phyloP scores from a whole-genome alignment of 2,888 invertebrate genomes.

The Pherbina coryleti region DNA sequence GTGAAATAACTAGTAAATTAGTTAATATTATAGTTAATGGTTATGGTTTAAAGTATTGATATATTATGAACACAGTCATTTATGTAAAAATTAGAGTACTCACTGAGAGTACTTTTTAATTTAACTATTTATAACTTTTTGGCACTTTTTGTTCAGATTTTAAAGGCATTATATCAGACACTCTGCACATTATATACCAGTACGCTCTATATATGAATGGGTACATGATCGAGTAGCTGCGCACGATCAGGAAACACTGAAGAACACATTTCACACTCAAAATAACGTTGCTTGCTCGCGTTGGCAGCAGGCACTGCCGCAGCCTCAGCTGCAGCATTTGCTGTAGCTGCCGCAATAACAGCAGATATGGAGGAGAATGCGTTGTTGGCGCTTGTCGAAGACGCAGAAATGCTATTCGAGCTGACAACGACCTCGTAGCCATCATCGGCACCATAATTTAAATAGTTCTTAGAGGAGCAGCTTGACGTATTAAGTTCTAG shows the following conservation, averaged over 20 bases:
- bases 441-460: constrained; percentile 55
- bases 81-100: too few relatives aligned
- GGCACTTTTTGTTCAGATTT: constrained; percentile 22
- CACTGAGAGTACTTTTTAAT: too few relatives aligned
- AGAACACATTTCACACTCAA: constrained; percentile 87
- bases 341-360: constrained; percentile 56
- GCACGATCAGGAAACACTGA: constrained; percentile 81
- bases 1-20: too few relatives aligned
- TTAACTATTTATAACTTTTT: constrained; percentile 9
- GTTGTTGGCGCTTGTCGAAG: constrained; percentile 52
- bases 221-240: constrained; percentile 82
- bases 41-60: too few relatives aligned
- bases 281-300: constrained; percentile 70
- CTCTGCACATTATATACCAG: background rate
- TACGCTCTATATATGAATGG: constrained; percentile 77
- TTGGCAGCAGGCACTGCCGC: constrained; percentile 50
- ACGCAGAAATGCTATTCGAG: constrained; percentile 46
- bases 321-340: constrained; percentile 51
- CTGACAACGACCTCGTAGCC: constrained; percentile 50
- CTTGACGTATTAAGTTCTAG: constrained; percentile 41
- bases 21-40: too few relatives aligned
- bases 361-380: constrained; percentile 59
- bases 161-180: constrained; percentile 4
- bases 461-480: constrained; percentile 47
- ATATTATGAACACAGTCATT: too few relatives aligned